Percentiles rank a stretch among this genome's conserved stretches.
phyloP scores from a whole-genome alignment of 2,797 vertebrate species.

The Crypturellus tataupa region DNA sequence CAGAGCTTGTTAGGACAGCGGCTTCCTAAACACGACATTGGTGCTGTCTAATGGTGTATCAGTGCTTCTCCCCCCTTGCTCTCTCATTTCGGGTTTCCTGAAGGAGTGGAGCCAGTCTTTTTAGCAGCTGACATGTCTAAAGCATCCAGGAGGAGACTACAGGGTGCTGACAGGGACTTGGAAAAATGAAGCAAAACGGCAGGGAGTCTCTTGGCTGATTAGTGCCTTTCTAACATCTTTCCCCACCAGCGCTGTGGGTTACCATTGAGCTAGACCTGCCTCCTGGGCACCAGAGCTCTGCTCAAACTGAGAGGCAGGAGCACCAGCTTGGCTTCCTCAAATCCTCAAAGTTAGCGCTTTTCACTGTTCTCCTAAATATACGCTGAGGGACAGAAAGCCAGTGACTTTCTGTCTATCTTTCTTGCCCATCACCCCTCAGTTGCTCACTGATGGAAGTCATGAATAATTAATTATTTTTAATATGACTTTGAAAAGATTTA shows the following conservation, averaged over 20 bases:
- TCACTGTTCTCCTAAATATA: neutral
- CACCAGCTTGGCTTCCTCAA: neutral
- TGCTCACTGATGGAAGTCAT: neutral
- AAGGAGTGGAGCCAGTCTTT: neutral
- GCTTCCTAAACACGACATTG: neutral
- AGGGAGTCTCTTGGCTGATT: neutral
- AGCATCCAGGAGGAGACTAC: neutral
- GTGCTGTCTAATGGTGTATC: neutral
- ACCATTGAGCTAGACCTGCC: neutral
- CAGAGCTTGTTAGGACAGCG: neutral
- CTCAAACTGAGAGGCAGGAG: neutral
- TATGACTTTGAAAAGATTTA: neutral
- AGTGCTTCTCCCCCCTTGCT: neutral
- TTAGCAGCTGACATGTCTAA: conserved; percentile 1
- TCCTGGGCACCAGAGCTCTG: neutral
- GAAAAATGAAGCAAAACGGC: conserved; percentile 26
- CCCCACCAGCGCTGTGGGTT: neutral
- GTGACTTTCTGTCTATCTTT: neutral
- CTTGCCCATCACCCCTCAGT: neutral
- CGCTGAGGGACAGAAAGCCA: neutral
- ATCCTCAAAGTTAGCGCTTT: neutral
- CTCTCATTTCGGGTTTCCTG: neutral
- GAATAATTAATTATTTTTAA: neutral
- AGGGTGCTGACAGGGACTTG: neutral
- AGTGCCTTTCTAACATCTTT: conserved; percentile 24